phyloP scores from a whole-genome alignment of 1,140 invertebrate genomes.

The Nasonia longicornis region DNA sequence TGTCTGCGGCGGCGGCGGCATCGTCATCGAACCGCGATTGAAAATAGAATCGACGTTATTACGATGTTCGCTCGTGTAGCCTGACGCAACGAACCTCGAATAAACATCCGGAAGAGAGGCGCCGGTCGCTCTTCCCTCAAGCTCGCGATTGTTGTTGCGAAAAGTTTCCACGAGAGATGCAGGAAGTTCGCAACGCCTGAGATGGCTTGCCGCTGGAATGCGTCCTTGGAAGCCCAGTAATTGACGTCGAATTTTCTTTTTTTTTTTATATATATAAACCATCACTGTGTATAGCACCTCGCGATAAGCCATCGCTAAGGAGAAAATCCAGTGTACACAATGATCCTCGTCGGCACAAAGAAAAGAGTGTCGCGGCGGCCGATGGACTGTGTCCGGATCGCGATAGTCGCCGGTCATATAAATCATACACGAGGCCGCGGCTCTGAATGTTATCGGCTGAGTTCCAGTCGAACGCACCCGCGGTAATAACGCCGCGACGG shows the following conservation, averaged over 20 bases:
- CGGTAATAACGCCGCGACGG: conserved; percentile 45
- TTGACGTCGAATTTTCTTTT: neutral
- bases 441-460: conserved; percentile 67
- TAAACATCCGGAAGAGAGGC: conserved; percentile 27
- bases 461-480: conserved; percentile 65
- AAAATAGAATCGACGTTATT: conserved; percentile 27
- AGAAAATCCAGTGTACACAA: neutral
- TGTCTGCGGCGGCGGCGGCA: neutral
- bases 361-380: conserved; percentile 33
- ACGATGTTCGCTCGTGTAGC: neutral
- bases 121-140: neutral
- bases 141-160: neutral
- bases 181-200: neutral
- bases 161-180: conserved; percentile 1
- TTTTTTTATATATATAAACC: too few relatives aligned
- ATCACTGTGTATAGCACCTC: neutral
- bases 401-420: conserved; percentile 64
- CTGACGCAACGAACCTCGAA: conserved; percentile 20
- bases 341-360: neutral
- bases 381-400: conserved; percentile 63
- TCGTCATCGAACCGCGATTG: neutral
- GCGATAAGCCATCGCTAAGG: neutral
- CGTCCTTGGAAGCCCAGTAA: neutral
- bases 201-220: neutral
- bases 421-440: conserved; percentile 59